Base-by-base conservation (phyloP, 2,888 invertebrate genomes). In the Eilema griseolum region DNA sequence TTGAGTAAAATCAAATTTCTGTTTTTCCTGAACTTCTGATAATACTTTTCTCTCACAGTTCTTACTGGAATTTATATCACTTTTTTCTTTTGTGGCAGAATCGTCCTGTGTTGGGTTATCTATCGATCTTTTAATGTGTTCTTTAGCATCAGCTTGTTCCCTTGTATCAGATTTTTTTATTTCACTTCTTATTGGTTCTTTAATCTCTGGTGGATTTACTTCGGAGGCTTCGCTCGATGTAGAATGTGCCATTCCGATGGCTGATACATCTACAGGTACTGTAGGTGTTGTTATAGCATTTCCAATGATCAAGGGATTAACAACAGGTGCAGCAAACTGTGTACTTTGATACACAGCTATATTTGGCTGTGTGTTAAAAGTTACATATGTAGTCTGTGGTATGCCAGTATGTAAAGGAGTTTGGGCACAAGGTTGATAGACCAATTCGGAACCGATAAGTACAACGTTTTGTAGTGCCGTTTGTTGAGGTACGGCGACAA, bases 11-110 rank as follows among this genome's bases (percentile, higher is more conserved):
- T 26, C 26, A 10, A 71, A 24, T 59, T 79, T 80, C 37, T 84
- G 81, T 75, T 86, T 90, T 71, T 90, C 90, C 81, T 90, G 90
- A n/a, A 91, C 88, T 80, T 90, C 86, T 11, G 87, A 88, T 31
- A 90, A 75, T 23, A 89, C 87, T 82, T 89, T 92, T 71, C 84
- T 83, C 73, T 89, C 87, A 66, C 71, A 67, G 37, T 70, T 83
- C 71, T 86, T 87, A 60, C 72, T 82, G 10, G 62, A 70, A 72
- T 83, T 86, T 8, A 80, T 70, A 69, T 85, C 81, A 4, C 70
- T 31, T 41, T 67, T 66, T 57, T 76, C 78, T 33, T 76, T 75
- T 28, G 77, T 74, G 0, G 20, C 52, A 37, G 31, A 28, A 66
- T 74, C 72, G 12, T 71, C 76, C 24, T 66, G 70, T 37, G 63